Percentiles rank a stretch among this genome's conserved stretches.
Evolutionary conservation across 2,113 vertebrate genomes (phyloP).

Genomic region (Puntigrus tetrazona): DNA sequence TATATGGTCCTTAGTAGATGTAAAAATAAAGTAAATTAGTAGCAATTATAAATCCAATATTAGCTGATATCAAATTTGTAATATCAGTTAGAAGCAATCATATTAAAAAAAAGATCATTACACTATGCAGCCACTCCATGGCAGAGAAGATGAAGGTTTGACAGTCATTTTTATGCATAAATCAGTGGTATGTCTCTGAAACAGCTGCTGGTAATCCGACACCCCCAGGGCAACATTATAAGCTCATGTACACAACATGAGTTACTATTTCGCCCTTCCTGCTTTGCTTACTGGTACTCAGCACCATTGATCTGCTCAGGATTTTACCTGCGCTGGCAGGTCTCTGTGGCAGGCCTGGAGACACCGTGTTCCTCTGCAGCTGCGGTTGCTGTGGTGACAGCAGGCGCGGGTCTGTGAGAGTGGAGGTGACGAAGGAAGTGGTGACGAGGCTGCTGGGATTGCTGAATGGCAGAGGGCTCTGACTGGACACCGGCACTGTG

Average conservation of each 20-base stretch:
- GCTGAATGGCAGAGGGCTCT: constrained; percentile 91
- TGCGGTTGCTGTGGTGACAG: constrained; percentile 89
- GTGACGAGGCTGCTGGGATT: constrained; percentile 88
- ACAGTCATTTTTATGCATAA: constrained; percentile 55
- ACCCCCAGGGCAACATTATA: constrained; percentile 17
- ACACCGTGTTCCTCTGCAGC: constrained; percentile 90
- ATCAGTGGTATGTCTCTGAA: constrained; percentile 8
- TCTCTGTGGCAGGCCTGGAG: constrained; percentile 90
- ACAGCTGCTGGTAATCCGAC: constrained; percentile 27
- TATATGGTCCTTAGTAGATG: no score
- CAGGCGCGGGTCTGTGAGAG: constrained; percentile 91
- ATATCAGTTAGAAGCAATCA: background rate
- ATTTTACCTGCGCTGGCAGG: constrained; percentile 90
- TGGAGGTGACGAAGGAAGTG: constrained; percentile 89
- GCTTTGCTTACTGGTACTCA: background rate
- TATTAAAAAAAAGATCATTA: background rate
- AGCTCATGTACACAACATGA: constrained; percentile 9
- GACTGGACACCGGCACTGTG: constrained; percentile 93
- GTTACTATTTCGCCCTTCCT: background rate
- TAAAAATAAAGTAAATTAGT: no score
- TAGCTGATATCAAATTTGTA: no score
- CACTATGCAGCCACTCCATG: background rate
- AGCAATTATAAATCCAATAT: background rate
- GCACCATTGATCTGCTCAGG: background rate
- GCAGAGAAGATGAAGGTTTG: background rate